Evolutionary conservation across 2,888 invertebrate species (phyloP).

Genomic region (Amblyjoppa proteus): DNA sequence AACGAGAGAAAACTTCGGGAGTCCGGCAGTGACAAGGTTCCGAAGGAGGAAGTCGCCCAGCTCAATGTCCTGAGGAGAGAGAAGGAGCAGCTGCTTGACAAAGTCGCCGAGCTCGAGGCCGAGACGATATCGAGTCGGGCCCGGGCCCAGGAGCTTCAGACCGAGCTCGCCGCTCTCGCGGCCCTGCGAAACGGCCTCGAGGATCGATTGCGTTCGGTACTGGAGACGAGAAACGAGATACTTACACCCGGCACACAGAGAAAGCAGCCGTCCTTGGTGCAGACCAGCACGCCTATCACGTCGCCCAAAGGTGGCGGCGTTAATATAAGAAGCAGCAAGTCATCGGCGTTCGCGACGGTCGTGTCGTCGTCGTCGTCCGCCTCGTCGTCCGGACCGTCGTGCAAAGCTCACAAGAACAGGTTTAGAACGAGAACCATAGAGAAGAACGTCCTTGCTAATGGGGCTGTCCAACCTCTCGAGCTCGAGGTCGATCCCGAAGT

Average conservation of each 20-base stretch:
- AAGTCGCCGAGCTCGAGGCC: conserved; percentile 92
- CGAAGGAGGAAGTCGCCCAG: conserved; percentile 85
- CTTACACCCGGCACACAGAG: conserved; percentile 78
- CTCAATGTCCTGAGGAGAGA: conserved; percentile 89
- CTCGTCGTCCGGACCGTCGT: conserved; percentile 63
- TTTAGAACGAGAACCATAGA: conserved; percentile 84
- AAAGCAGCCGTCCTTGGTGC: conserved; percentile 74
- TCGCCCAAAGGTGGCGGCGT: conserved; percentile 75
- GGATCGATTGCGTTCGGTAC: conserved; percentile 81
- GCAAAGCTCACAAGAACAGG: conserved; percentile 81
- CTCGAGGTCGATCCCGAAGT: conserved; percentile 75
- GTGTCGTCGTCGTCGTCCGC: conserved; percentile 66
- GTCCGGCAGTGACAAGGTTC: conserved; percentile 71
- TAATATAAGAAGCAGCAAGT: conserved; percentile 78
- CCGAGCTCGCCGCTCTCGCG: conserved; percentile 87
- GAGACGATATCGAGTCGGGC: conserved; percentile 90
- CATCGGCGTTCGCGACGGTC: conserved; percentile 78
- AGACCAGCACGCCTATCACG: conserved; percentile 68
- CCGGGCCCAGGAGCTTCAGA: conserved; percentile 88
- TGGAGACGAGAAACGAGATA: conserved; percentile 74
- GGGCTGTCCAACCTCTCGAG: conserved; percentile 73
- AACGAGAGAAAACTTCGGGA: conserved; percentile 71
- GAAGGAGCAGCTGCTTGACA: conserved; percentile 91
- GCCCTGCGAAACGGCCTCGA: conserved; percentile 83
- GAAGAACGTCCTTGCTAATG: conserved; percentile 81